phyloP scores from a whole-genome alignment of 2,113 vertebrate genomes.

The Hemiprocne comata region DNA sequence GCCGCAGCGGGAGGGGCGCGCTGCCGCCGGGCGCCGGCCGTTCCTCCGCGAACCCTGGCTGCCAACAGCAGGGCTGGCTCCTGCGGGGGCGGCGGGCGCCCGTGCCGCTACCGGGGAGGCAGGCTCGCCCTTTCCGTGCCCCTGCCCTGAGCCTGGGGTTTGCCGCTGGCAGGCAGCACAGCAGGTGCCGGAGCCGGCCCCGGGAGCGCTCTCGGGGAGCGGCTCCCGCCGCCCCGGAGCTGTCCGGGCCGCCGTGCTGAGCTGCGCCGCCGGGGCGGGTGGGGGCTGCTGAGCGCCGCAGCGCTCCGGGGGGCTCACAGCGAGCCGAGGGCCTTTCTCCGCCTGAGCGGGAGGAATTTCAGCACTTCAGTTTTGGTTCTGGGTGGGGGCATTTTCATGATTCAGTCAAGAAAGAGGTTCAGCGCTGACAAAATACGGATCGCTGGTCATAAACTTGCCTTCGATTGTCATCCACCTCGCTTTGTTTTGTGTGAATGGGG shows the following conservation, averaged over 20 bases:
- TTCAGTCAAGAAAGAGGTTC: neutral
- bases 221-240: neutral
- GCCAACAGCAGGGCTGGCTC: neutral
- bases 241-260: constrained; percentile 71
- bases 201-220: neutral
- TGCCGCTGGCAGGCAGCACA: neutral
- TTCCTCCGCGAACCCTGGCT: neutral
- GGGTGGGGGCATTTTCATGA: neutral
- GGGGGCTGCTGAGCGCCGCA: neutral
- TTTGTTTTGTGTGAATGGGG: neutral
- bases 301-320: no score
- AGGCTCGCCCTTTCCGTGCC: neutral
- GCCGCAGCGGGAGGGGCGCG: neutral
- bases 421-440: neutral
- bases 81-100: neutral
- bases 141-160: no score
- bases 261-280: neutral
- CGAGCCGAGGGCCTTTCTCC: neutral
- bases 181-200: neutral
- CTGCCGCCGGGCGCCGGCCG: neutral
- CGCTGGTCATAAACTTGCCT: neutral
- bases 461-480: neutral
- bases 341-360: neutral
- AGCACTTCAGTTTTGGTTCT: neutral
- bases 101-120: no score